Conservation (phyloP, 2,113 vertebrate species). For the Psophia crepitans region DNA sequence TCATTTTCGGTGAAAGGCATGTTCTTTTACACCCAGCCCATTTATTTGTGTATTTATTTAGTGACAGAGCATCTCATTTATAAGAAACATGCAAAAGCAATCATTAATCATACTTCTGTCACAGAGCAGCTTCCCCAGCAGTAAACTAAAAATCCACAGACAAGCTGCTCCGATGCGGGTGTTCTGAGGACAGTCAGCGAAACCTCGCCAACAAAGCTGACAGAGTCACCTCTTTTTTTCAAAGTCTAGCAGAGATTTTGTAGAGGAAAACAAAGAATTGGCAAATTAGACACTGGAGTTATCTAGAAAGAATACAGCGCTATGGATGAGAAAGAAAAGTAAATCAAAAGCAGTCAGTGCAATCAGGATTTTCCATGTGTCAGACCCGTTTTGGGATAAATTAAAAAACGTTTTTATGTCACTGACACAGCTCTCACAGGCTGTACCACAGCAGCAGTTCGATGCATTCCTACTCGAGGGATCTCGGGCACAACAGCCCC, state of each 20-base stretch:
- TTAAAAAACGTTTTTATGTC: neutral
- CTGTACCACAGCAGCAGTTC: neutral
- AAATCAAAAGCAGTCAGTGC: neutral
- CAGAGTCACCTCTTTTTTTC: neutral
- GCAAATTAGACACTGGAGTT: neutral
- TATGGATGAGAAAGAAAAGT: neutral
- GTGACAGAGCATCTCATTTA: constrained; percentile 44
- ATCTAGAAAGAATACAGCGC: neutral
- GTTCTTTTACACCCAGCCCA: constrained; percentile 32
- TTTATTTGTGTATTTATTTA: constrained; percentile 62
- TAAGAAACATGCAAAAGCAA: constrained; percentile 28
- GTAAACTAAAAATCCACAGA: neutral
- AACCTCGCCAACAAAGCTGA: neutral
- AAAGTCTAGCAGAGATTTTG: neutral
- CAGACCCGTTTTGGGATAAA: neutral
- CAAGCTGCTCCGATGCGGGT: neutral
- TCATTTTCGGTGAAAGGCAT: constrained; percentile 36
- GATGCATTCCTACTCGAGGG: neutral
- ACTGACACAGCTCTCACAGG: neutral
- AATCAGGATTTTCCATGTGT: neutral
- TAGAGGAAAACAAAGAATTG: neutral
- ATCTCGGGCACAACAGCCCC: neutral
- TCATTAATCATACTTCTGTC: constrained; percentile 60
- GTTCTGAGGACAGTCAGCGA: neutral
- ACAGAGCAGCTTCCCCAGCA: constrained; percentile 21